These are phyloP conservation scores for Adelosebastes latens DNA, from an alignment of 2,797 vertebrate genomes.

Conservation along the genomic window DNA sequence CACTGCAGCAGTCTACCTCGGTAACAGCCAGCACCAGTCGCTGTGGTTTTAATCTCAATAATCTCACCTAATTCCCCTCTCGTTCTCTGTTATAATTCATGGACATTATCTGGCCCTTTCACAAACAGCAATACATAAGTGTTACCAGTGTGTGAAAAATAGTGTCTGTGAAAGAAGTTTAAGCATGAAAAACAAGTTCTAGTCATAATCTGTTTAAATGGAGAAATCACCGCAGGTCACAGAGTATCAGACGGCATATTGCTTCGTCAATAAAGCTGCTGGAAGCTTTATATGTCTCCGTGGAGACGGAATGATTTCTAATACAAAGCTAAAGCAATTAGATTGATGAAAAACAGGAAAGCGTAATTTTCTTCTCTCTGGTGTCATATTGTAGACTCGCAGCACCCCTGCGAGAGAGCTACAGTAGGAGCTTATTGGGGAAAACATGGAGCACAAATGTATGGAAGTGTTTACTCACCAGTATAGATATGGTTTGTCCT, in stretches of 20 bases:
- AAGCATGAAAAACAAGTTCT: constrained; percentile 62
- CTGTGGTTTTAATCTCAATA: constrained; percentile 66
- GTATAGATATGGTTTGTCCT: constrained; percentile 99
- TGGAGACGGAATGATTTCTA: constrained; percentile 17
- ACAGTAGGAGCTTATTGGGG: not conserved
- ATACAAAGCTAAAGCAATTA: constrained; percentile 36
- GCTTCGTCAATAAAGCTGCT: constrained; percentile 56
- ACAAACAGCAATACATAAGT: constrained; percentile 42
- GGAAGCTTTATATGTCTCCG: constrained; percentile 23
- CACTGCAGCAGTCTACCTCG: constrained; percentile 47
- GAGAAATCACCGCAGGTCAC: constrained; percentile 46
- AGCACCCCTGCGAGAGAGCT: not conserved
- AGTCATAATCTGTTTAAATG: constrained; percentile 52
- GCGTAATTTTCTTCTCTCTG: constrained; percentile 22
- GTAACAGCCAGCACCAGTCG: constrained; percentile 43
- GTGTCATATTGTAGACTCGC: not conserved
- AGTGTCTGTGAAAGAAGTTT: constrained; percentile 45
- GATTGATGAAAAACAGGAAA: constrained; percentile 37
- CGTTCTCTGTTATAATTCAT: constrained; percentile 56
- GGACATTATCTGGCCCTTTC: constrained; percentile 53
- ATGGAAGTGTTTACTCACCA: constrained; percentile 85
- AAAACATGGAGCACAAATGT: constrained; percentile 4
- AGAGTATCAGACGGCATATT: constrained; percentile 40
- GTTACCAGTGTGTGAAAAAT: constrained; percentile 40
- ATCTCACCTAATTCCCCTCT: constrained; percentile 62